phyloP scores from a whole-genome alignment of 2,888 invertebrate species.

The Cheilosia variabilis region DNA sequence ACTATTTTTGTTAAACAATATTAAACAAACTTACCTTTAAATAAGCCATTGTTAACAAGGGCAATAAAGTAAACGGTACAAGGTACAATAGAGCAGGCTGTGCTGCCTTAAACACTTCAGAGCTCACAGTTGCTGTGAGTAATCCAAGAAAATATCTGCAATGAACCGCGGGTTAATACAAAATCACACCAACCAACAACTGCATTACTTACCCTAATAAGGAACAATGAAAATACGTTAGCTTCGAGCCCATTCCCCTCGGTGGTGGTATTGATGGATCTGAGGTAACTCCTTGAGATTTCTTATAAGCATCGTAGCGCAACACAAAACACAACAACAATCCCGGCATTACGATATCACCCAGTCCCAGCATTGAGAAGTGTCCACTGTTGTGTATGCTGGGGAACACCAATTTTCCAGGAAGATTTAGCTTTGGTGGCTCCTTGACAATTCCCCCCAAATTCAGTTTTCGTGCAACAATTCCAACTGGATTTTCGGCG shows the following conservation, averaged over 20 bases:
- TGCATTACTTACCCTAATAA: slow-evolving; percentile 88
- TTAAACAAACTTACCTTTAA: slow-evolving; percentile 89
- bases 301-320: slow-evolving; percentile 98
- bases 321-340: slow-evolving; percentile 97
- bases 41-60: slow-evolving; percentile 98
- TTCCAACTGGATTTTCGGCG: slow-evolving; percentile 96
- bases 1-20: not conserved
- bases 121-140: slow-evolving; percentile 98
- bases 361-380: slow-evolving; percentile 97
- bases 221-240: slow-evolving; percentile 99
- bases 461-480: slow-evolving; percentile 96
- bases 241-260: slow-evolving; percentile 86
- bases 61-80: slow-evolving; percentile 98
- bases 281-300: slow-evolving; percentile 86
- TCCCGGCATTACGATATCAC: slow-evolving; percentile 97
- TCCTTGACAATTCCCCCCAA: slow-evolving; percentile 95
- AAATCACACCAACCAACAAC: not conserved
- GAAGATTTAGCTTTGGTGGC: slow-evolving; percentile 97
- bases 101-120: slow-evolving; percentile 98
- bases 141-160: slow-evolving; percentile 94
- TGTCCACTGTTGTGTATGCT: slow-evolving; percentile 98
- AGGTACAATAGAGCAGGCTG: slow-evolving; percentile 98
- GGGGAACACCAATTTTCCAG: slow-evolving; percentile 98
- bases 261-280: slow-evolving; percentile 86
- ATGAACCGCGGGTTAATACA: not conserved